Conservation (phyloP, 2,888 invertebrate genomes). For the Papilio elwesi region DNA sequence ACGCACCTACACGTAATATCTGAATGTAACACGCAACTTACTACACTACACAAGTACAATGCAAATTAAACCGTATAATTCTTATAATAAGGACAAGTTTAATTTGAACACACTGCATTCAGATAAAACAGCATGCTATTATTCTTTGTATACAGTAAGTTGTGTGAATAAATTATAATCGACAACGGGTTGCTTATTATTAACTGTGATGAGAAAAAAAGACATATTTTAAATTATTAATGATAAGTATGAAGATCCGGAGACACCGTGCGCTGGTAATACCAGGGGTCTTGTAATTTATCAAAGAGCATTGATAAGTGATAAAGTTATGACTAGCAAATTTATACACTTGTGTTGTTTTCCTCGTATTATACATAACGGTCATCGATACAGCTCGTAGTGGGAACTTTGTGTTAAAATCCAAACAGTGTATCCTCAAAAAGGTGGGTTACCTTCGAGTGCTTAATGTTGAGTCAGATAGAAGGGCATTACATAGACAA, state of each 20-base stretch:
- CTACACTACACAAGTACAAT: not conserved
- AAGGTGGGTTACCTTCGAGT: not conserved
- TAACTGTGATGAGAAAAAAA: not conserved
- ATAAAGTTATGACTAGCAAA: not conserved
- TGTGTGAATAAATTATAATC: constrained; percentile 2
- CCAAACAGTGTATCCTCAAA: not conserved
- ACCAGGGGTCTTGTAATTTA: constrained; percentile 1
- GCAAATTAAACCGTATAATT: not conserved
- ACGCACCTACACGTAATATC: constrained; percentile 37
- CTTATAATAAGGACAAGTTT: not conserved
- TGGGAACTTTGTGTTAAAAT: not conserved
- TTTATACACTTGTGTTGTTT: not conserved
- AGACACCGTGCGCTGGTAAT: not conserved
- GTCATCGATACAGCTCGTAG: too few relatives aligned
- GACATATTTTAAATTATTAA: not conserved
- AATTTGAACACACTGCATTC: not conserved
- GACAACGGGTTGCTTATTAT: not conserved
- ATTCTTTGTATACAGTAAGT: constrained; percentile 9
- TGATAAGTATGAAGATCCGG: not conserved
- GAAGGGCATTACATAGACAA: not conserved
- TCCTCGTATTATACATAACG: not conserved
- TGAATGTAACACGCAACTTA: constrained; percentile 29
- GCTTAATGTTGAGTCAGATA: not conserved
- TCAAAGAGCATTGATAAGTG: not conserved
- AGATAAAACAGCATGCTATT: constrained; percentile 11